Conservation (phyloP, 2,888 invertebrate species). For the Eilema griseolum region DNA sequence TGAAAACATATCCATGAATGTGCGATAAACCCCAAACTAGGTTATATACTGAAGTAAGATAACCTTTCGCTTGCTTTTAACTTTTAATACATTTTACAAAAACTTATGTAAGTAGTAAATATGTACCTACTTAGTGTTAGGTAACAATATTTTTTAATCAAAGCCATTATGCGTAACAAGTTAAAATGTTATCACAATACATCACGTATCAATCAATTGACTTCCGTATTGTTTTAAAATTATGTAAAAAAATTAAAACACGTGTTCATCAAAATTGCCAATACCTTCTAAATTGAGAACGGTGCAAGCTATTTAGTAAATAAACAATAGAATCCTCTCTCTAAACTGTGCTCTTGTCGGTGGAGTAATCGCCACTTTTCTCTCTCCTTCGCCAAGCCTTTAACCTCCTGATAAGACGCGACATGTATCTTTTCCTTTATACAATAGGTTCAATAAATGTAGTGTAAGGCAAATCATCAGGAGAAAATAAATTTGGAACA, state of each 20-base stretch:
- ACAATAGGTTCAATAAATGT: not conserved
- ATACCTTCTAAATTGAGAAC: no score
- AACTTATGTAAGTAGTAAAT: not conserved
- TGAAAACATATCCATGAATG: slow-evolving; percentile 19
- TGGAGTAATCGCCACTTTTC: no score
- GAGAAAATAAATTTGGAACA: not conserved
- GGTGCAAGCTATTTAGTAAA: no score
- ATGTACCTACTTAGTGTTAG: not conserved
- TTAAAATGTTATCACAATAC: no score
- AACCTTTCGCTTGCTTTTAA: slow-evolving; percentile 10
- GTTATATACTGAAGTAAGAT: slow-evolving; percentile 17
- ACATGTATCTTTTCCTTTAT: no score
- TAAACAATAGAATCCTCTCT: no score
- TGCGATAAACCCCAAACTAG: slow-evolving; percentile 13
- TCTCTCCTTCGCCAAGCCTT: no score
- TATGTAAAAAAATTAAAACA: no score
- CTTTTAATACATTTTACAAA: not conserved
- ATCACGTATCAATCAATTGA: not conserved
- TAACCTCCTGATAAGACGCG: no score
- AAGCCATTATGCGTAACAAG: not conserved
- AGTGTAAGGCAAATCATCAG: not conserved
- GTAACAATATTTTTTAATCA: not conserved
- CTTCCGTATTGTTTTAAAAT: not conserved
- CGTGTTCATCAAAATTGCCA: not conserved
- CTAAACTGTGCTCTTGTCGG: no score